These are phyloP conservation scores for Hoplodrina blanda DNA, from an alignment of 2,888 invertebrate genomes.

Conservation along the genomic window DNA sequence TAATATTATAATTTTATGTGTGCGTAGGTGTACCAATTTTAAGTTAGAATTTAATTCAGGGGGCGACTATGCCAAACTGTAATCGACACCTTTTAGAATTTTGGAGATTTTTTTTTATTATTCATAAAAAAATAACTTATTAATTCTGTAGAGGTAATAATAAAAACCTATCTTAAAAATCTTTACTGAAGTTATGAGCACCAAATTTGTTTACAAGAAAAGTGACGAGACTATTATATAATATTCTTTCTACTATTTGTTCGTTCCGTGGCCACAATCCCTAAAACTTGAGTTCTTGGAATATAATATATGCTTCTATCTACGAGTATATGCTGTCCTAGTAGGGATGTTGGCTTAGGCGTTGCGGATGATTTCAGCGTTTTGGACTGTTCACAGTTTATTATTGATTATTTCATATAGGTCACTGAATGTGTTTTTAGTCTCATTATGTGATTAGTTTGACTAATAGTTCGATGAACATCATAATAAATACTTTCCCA, in stretches of 20 bases:
- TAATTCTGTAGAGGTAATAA: too few relatives aligned
- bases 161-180: not conserved
- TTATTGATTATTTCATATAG: not conserved
- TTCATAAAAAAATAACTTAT: too few relatives aligned
- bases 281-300: not conserved
- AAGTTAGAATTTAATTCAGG: not conserved
- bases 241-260: too few relatives aligned
- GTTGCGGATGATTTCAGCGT: constrained; percentile 20
- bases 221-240: too few relatives aligned
- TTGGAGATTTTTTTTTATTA: too few relatives aligned
- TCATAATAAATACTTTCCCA: too few relatives aligned
- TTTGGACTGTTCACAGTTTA: not conserved
- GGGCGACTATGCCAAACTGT: not conserved
- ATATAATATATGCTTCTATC: not conserved
- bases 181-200: not conserved
- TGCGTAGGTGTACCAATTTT: too few relatives aligned
- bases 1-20: not conserved
- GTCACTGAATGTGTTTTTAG: not conserved
- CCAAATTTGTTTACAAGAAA: not conserved
- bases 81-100: not conserved
- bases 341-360: constrained; percentile 22
- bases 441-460: not conserved
- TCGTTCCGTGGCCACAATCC: not conserved
- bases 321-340: constrained; percentile 31
- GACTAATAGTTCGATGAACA: not conserved